Evolutionary conservation across 2,888 invertebrate species (phyloP).

Genomic region (Hypomecis punctinalis): DNA sequence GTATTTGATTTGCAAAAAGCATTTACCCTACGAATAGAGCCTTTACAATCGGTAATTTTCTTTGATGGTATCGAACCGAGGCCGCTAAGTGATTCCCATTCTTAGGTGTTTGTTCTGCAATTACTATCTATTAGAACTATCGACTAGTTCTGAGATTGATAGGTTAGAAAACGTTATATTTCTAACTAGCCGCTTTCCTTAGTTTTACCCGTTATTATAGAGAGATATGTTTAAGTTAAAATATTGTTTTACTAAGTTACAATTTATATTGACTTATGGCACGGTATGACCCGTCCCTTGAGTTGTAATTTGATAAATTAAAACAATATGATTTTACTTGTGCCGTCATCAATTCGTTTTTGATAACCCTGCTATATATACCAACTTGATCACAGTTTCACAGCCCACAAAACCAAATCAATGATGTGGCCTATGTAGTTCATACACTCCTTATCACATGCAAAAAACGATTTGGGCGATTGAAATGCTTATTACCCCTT

Average conservation of each 20-base stretch:
- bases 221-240: not conserved
- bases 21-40: slow-evolving; percentile 44
- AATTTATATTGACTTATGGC: not conserved
- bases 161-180: slow-evolving; percentile 46
- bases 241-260: not conserved
- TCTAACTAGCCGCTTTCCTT: not conserved
- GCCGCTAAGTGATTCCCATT: slow-evolving; percentile 67
- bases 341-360: too few species aligned
- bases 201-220: not conserved
- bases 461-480: too few species aligned
- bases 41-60: slow-evolving; percentile 48
- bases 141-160: slow-evolving; percentile 56
- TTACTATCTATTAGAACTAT: slow-evolving; percentile 65
- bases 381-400: too few species aligned
- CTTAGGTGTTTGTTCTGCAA: slow-evolving; percentile 61
- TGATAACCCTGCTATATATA: too few species aligned
- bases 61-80: slow-evolving; percentile 54
- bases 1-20: too few species aligned
- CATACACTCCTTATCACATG: too few species aligned
- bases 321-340: too few species aligned
- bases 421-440: not conserved
- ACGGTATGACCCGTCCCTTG: too few species aligned
- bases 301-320: too few species aligned
- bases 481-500: too few species aligned
- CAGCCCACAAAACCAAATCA: not conserved